phyloP scores from a whole-genome alignment of 2,888 invertebrate genomes.

The Yponomeuta plumbellus region DNA sequence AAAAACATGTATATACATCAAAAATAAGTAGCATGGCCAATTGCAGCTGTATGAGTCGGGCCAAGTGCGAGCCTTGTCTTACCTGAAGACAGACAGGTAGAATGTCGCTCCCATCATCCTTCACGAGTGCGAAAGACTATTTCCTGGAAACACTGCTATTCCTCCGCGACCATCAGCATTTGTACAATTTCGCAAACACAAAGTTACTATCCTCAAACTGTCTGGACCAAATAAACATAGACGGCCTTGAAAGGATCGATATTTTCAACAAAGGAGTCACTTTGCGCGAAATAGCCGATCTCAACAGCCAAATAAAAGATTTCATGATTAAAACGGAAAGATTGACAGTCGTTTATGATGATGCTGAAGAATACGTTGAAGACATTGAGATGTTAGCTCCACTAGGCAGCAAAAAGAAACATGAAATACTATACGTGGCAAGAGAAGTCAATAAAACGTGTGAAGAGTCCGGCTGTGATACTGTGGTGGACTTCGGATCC shows the following conservation, averaged over 20 bases:
- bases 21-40: too few relatives aligned
- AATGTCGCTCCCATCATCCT: conserved; percentile 52
- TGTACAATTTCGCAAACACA: conserved; percentile 81
- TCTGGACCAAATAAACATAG: conserved; percentile 71
- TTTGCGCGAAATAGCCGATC: conserved; percentile 24
- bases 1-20: too few relatives aligned
- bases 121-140: conserved; percentile 55
- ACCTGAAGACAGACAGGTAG: conserved; percentile 1
- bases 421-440: conserved; percentile 81
- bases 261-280: conserved; percentile 35
- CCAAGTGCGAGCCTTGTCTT: neutral
- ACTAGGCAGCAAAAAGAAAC: conserved; percentile 80
- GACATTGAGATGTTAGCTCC: conserved; percentile 41
- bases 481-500: conserved; percentile 83
- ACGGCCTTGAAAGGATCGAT: conserved; percentile 34
- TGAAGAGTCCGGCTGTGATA: conserved; percentile 52
- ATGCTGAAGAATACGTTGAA: conserved; percentile 23
- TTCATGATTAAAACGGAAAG: conserved; percentile 40
- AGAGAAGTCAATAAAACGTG: conserved; percentile 72
- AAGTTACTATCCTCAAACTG: conserved; percentile 74
- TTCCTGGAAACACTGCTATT: conserved; percentile 75
- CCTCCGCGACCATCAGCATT: conserved; percentile 76
- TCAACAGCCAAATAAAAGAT: conserved; percentile 29
- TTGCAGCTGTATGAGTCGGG: too few relatives aligned
- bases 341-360: conserved; percentile 32